These are phyloP conservation scores for Camponotus floridanus DNA, from an alignment of 1,140 invertebrate species.

Conservation along the genomic window DNA sequence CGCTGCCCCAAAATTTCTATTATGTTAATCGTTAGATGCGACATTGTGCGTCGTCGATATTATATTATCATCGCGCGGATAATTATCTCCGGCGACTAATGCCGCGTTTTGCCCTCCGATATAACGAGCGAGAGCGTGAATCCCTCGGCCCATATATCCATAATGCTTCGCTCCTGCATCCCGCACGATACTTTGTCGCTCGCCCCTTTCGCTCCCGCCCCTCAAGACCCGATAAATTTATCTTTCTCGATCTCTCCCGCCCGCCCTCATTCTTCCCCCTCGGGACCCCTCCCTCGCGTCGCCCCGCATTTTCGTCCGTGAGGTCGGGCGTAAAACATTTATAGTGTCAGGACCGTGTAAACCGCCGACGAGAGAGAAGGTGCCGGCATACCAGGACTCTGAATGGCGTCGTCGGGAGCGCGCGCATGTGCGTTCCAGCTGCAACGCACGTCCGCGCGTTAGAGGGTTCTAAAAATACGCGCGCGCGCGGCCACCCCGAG, in stretches of 20 bases:
- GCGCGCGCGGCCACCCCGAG: slow-evolving; percentile 64
- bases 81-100: slow-evolving; percentile 40
- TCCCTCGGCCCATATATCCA: not conserved
- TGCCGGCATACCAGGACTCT: slow-evolving; percentile 67
- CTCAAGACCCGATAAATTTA: slow-evolving; percentile 62
- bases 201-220: not conserved
- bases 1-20: slow-evolving; percentile 19
- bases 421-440: slow-evolving; percentile 80
- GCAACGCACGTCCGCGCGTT: slow-evolving; percentile 71
- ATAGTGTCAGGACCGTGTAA: slow-evolving; percentile 72
- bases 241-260: slow-evolving; percentile 36
- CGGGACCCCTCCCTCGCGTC: not conserved
- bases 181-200: not conserved
- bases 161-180: not conserved
- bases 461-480: slow-evolving; percentile 79
- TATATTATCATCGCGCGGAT: slow-evolving; percentile 22
- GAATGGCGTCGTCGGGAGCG: slow-evolving; percentile 73
- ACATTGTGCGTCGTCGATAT: slow-evolving; percentile 15
- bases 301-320: slow-evolving; percentile 19
- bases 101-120: not conserved
- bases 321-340: slow-evolving; percentile 77
- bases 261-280: not conserved
- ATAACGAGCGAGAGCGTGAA: not conserved
- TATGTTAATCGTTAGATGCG: slow-evolving; percentile 45
- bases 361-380: slow-evolving; percentile 22